Conservation (phyloP, 2,797 vertebrate species). For the Chaenodraco wilsoni region DNA sequence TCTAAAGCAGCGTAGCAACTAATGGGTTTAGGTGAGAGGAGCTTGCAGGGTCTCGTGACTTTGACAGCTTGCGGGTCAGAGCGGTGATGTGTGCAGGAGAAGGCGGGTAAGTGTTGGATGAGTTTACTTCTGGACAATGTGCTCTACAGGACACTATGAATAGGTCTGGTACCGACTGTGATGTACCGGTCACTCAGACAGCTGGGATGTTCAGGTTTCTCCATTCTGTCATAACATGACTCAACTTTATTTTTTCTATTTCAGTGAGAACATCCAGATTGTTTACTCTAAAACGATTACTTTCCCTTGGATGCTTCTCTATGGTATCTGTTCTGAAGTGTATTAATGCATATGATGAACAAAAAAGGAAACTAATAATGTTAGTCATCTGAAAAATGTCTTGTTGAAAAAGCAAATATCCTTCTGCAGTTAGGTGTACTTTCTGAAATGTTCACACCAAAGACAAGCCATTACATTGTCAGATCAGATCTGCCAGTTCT, state of each 20-base stretch:
- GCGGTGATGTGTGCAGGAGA: slow-evolving; percentile 21
- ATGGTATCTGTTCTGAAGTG: neutral
- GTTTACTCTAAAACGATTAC: neutral
- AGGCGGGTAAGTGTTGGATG: slow-evolving; percentile 4
- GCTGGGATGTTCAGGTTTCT: no score
- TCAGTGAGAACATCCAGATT: neutral
- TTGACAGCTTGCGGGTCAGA: slow-evolving; percentile 34
- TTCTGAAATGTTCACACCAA: no score
- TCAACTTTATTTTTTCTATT: slow-evolving; percentile 3
- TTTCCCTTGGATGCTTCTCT: neutral
- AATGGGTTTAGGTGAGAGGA: slow-evolving; percentile 47
- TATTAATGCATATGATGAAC: neutral
- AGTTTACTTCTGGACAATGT: no score
- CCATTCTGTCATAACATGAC: neutral
- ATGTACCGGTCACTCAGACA: neutral
- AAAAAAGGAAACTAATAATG: neutral
- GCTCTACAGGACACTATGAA: slow-evolving; percentile 25
- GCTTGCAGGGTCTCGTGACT: slow-evolving; percentile 35
- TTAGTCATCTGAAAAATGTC: neutral
- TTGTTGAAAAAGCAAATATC: neutral
- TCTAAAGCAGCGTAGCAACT: slow-evolving; percentile 41
- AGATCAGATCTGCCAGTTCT: slow-evolving; percentile 50
- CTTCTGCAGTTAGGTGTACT: neutral
- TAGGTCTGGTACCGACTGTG: slow-evolving; percentile 9
- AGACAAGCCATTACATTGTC: neutral